A percentile compares a stretch with the other conserved stretches of the same genome.
phyloP scores from a whole-genome alignment of 37 sponge, comb jelly and placozoan genomes.

The Oscarella lobularis region DNA sequence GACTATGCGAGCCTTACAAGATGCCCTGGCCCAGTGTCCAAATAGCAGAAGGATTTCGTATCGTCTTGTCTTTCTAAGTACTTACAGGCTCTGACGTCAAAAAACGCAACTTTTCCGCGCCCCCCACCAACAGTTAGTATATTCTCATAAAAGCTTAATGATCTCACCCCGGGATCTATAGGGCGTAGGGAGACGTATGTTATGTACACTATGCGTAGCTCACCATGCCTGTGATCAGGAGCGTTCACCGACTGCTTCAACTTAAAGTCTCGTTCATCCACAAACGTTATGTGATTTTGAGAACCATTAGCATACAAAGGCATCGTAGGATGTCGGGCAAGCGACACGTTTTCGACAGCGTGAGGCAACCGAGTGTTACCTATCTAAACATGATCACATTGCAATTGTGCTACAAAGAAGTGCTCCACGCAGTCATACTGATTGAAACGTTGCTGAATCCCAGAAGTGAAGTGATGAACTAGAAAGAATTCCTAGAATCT shows the following conservation, averaged over 20 bases:
- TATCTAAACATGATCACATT: neutral
- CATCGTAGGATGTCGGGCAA: conserved; percentile 2
- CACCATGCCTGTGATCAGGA: neutral
- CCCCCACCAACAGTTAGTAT: conserved; percentile 76
- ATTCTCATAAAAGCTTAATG: conserved; percentile 56
- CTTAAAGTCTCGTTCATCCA: conserved; percentile 26
- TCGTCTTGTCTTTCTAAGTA: conserved; percentile 28
- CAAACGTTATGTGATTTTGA: conserved; percentile 47
- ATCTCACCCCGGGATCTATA: conserved; percentile 45
- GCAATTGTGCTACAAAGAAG: too few species aligned
- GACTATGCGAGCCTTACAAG: conserved; percentile 40
- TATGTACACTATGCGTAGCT: neutral
- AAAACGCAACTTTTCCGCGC: conserved; percentile 67
- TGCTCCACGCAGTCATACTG: too few species aligned
- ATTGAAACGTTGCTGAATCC: too few species aligned
- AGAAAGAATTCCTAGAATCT: too few species aligned
- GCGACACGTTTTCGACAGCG: neutral
- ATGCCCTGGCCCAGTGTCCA: conserved; percentile 31
- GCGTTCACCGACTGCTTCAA: neutral
- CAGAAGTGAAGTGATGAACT: too few species aligned
- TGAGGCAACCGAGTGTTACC: neutral
- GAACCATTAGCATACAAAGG: conserved; percentile 62
- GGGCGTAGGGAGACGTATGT: neutral
- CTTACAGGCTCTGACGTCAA: conserved; percentile 43
- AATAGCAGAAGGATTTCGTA: neutral